These are phyloP conservation scores for Apostichopus japonicus DNA, from an alignment of 35 echinoderm and acorn worm species.

Conservation along the genomic window DNA sequence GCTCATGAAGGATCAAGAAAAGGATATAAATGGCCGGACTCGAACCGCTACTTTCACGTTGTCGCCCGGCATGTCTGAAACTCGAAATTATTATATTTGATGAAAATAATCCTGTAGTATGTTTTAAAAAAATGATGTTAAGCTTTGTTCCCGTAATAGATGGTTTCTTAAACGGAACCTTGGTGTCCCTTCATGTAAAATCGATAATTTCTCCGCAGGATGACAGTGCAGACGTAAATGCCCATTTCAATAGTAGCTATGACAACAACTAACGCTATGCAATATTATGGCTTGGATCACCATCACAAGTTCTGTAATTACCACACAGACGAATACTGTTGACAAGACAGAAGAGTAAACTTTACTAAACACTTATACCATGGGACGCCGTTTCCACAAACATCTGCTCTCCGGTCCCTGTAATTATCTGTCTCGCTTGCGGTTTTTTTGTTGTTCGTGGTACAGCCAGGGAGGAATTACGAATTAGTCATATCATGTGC, in stretches of 20 bases:
- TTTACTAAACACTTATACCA: neutral
- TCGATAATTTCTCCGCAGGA: neutral
- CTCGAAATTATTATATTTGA: neutral
- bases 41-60: constrained; percentile 94
- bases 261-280: neutral
- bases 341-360: neutral
- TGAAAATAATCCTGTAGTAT: no score
- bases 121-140: no score
- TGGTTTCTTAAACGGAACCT: neutral
- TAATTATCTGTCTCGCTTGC: no score
- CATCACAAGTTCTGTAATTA: no score
- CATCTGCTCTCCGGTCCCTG: no score
- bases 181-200: neutral
- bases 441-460: no score
- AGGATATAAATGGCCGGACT: constrained; percentile 99
- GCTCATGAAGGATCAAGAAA: constrained; percentile 20
- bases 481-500: no score
- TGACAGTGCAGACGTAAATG: neutral
- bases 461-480: no score
- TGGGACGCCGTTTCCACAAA: neutral
- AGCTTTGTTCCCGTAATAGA: neutral
- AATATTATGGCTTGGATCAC: no score
- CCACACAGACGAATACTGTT: neutral
- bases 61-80: constrained; percentile 76
- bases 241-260: neutral